Evolutionary conservation across 2,797 vertebrate genomes (phyloP).

Genomic region (Buphagus erythrorhynchus): DNA sequence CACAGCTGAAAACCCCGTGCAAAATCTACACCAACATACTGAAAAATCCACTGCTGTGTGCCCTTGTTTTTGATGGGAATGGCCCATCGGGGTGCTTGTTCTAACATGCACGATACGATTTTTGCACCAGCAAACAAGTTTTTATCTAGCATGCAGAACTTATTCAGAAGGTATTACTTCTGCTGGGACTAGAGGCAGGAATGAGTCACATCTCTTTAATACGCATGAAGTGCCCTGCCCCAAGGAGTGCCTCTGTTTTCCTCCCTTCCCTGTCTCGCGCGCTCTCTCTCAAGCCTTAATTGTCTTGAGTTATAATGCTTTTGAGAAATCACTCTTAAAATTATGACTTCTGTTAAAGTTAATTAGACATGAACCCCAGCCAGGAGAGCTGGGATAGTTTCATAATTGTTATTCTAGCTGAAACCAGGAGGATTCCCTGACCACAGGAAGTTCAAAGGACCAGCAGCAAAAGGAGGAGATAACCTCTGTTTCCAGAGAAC

Average conservation of each 20-base stretch:
- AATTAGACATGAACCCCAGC: constrained; percentile 20
- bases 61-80: constrained; percentile 12
- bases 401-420: neutral
- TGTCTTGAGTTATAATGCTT: constrained; percentile 44
- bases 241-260: constrained; percentile 66
- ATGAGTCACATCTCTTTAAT: constrained; percentile 74
- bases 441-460: constrained; percentile 47
- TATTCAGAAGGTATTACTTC: constrained; percentile 70
- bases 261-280: constrained; percentile 48
- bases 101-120: constrained; percentile 49
- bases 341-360: constrained; percentile 49
- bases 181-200: constrained; percentile 51
- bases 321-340: constrained; percentile 63
- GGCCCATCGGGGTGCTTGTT: constrained; percentile 61
- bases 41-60: neutral
- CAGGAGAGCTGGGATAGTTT: neutral
- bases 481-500: neutral
- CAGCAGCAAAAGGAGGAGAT: neutral
- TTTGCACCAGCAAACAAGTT: constrained; percentile 67
- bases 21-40: neutral
- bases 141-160: constrained; percentile 61
- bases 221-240: constrained; percentile 70
- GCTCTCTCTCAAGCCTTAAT: constrained; percentile 52
- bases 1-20: neutral
- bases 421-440: constrained; percentile 9